phyloP scores from a whole-genome alignment of 2,888 invertebrate genomes.

The Girardia tigrina region DNA sequence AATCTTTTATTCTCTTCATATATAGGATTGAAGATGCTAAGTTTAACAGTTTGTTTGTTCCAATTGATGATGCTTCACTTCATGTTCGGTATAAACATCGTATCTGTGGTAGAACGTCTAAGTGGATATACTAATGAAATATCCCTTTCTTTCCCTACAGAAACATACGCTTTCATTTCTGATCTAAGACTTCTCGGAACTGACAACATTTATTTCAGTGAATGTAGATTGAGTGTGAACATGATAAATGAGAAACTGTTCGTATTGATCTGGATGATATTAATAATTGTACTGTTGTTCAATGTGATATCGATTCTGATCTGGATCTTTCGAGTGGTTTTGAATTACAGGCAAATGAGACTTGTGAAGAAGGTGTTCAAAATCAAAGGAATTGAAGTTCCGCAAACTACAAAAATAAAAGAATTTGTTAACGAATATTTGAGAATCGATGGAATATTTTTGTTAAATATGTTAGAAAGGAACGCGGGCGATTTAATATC shows the following conservation, averaged over 20 bases:
- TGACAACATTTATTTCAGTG: background rate
- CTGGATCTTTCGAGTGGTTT: background rate
- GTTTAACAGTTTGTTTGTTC: background rate
- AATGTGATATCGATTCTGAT: background rate
- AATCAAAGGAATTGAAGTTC: background rate
- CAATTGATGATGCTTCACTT: background rate
- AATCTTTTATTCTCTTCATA: background rate
- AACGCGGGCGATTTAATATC: background rate
- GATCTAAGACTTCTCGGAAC: background rate
- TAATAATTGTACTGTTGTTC: background rate
- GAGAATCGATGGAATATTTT: background rate
- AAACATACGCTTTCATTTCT: background rate
- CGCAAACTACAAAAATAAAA: background rate
- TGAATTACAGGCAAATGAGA: background rate
- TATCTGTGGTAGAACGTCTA: background rate
- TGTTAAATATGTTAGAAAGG: background rate
- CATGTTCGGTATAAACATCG: background rate
- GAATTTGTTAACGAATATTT: background rate
- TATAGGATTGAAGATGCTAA: background rate
- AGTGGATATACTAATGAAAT: background rate
- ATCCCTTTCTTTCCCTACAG: background rate
- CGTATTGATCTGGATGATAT: background rate
- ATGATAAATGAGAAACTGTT: background rate
- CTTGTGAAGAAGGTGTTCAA: background rate
- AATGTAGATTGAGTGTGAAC: background rate